Conservation (phyloP, 2,797 vertebrate genomes). For the Hippocampus kuda region DNA sequence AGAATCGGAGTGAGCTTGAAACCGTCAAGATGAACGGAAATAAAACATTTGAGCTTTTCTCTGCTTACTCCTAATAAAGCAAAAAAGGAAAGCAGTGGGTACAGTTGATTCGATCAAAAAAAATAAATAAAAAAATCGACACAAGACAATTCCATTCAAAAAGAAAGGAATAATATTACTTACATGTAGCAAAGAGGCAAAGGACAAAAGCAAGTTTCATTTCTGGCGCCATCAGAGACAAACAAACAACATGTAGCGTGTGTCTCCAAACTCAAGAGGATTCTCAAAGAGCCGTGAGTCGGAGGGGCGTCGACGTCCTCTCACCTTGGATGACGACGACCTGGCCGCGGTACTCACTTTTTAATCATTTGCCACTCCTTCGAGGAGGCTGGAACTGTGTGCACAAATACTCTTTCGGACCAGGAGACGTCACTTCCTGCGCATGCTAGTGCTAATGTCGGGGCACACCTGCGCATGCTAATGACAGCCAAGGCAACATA, state of each 20-base stretch:
- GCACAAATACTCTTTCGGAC: conserved; percentile 6
- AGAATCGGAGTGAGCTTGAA: no score
- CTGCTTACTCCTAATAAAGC: no score
- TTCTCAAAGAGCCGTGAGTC: background rate
- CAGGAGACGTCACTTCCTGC: background rate
- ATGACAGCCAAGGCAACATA: no score
- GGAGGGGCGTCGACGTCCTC: background rate
- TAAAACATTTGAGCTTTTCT: no score
- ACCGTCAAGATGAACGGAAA: no score
- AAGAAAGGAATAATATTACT: conserved; percentile 18
- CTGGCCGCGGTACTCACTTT: conserved; percentile 18
- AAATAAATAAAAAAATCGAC: background rate
- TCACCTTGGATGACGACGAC: conserved; percentile 1
- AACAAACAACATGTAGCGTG: background rate
- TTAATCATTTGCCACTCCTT: conserved; percentile 46
- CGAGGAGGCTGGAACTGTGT: conserved; percentile 3
- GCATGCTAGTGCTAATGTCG: no score
- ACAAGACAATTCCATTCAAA: background rate
- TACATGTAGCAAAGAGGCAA: conserved; percentile 18
- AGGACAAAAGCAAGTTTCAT: conserved; percentile 14
- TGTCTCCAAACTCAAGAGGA: background rate
- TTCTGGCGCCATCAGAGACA: conserved; percentile 26
- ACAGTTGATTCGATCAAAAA: no score
- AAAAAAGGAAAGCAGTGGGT: no score
- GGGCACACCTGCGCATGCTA: no score